Base-by-base conservation (phyloP, 2,888 invertebrate genomes). In the Mechanitis mazaeus region DNA sequence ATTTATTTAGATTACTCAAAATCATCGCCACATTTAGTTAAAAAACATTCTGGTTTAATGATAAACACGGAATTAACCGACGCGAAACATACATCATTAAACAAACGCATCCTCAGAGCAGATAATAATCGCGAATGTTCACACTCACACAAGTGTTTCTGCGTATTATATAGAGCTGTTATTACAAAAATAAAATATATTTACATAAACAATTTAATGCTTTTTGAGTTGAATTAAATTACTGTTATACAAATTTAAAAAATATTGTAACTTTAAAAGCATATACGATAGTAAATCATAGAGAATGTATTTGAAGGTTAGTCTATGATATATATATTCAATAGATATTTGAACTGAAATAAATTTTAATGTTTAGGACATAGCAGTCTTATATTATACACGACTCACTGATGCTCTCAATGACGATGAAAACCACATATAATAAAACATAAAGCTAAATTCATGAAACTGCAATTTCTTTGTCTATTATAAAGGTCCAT, bases 381-480 rank as follows among this genome's bases (percentile, higher is more conserved):
- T 20, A 20, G 20, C 20, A 20, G 20, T 20, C 47, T 20, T 47
- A 28, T 6, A 3, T n/a, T 20, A 20, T 20, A 47, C 47, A 47
- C n/a, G 47, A 3, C 47, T 20, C 45, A 20, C 12, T 45, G 12
- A 20, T 42, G 35, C 35, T 20, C 0, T 45, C 38, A 56, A 60
- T 56, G 38, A 53, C 50, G 35, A 31, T 56, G 54, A 45, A 60
- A 60, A 54, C 60, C 60, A 56, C 60, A 56, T 60, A 60, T 60
- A 60, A 60, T 60, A 56, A 56, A 60, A 60, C 54, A 53, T 56
- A 56, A 60, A 60, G 56, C 56, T 60, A 53, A 45, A 54, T 20
- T 20, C 20, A 20, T 20, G 20, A 20, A 20, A 20, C 20, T 20
- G 20, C 20, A 20, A 20, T 20, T 20, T 20, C 20, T 20, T 1